Percentiles rank a stretch among this genome's conserved stretches.
Evolutionary conservation across 2,797 vertebrate species (phyloP).

Genomic region (Xenops minutus): DNA sequence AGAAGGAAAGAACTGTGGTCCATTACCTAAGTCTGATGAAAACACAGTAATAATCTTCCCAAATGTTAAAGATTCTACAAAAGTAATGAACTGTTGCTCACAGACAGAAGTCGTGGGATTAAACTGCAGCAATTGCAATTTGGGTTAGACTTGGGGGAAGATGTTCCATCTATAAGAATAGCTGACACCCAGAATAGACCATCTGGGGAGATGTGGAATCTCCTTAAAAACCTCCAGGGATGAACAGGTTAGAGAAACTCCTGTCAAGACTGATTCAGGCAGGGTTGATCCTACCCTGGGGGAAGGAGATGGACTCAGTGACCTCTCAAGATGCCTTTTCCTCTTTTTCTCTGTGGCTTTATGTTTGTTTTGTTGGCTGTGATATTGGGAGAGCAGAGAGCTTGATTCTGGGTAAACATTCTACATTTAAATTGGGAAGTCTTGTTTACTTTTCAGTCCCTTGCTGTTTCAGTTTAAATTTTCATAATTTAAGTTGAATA

Average conservation of each 20-base stretch:
- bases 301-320: slow-evolving; percentile 40
- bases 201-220: background rate
- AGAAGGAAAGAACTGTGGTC: background rate
- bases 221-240: slow-evolving; percentile 36
- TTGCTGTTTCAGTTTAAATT: slow-evolving; percentile 6
- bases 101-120: background rate
- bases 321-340: slow-evolving; percentile 12
- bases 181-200: background rate
- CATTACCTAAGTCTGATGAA: background rate
- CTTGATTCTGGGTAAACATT: background rate
- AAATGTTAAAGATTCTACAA: background rate
- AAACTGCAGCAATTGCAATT: background rate
- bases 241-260: slow-evolving; percentile 22
- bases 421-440: background rate
- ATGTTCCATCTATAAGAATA: background rate
- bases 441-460: background rate
- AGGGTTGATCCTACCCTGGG: background rate
- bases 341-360: background rate
- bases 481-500: slow-evolving; percentile 9
- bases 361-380: rapidly evolving
- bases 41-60: background rate
- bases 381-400: background rate
- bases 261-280: slow-evolving; percentile 20
- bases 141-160: background rate
- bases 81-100: background rate